Evolutionary conservation across 2,113 vertebrate genomes (phyloP).

Genomic region (Stictonetta naevosa): DNA sequence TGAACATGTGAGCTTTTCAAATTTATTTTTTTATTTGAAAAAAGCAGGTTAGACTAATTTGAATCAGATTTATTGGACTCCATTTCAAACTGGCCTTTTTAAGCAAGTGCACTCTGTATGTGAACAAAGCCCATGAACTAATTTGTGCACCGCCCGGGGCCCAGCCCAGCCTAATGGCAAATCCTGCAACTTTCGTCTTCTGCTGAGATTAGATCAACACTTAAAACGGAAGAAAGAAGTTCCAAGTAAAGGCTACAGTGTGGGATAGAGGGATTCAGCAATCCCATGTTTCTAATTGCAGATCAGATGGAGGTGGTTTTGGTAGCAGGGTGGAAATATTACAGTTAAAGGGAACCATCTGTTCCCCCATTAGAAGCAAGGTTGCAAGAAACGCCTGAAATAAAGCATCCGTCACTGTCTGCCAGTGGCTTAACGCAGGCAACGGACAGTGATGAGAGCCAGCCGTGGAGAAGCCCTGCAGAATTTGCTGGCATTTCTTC

Average conservation of each 20-base stretch:
- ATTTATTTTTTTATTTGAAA: neutral
- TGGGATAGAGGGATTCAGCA: neutral
- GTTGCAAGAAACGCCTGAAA: slow-evolving; percentile 5
- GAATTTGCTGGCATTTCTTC: slow-evolving; percentile 20
- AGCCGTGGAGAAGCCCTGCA: neutral
- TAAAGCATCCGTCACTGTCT: slow-evolving; percentile 6
- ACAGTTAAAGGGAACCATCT: slow-evolving; percentile 3
- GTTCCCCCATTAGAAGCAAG: neutral
- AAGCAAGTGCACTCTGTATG: neutral
- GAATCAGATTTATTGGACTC: neutral
- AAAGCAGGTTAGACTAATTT: neutral
- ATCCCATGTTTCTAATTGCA: neutral
- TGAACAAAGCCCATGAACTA: neutral
- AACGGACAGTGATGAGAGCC: neutral
- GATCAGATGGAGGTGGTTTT: slow-evolving; percentile 20
- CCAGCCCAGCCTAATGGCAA: neutral
- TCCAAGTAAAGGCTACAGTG: neutral
- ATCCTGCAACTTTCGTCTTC: neutral
- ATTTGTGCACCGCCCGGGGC: neutral
- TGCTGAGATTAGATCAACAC: neutral
- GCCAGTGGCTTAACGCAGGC: neutral
- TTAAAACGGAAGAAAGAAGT: neutral
- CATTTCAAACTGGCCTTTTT: neutral
- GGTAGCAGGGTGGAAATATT: neutral
- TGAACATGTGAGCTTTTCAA: neutral